phyloP scores from a whole-genome alignment of 2,888 invertebrate genomes.

The Diaprepes abbreviatus region DNA sequence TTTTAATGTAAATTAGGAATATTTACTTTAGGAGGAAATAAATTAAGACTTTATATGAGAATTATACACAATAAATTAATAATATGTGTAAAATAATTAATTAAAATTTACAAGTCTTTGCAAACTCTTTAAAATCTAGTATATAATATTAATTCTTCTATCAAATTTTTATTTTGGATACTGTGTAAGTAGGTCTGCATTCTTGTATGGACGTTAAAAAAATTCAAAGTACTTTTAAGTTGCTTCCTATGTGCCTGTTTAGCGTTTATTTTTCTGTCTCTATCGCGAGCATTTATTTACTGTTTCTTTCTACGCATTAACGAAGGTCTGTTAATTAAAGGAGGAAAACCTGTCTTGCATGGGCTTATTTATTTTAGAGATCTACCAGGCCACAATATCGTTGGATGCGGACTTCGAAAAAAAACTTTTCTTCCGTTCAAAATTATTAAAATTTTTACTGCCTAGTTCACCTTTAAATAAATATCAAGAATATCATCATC shows the following conservation, averaged over 20 bases:
- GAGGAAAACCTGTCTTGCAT: slow-evolving; percentile 59
- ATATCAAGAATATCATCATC: too few species aligned
- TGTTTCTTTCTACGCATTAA: slow-evolving; percentile 58
- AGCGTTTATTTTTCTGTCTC: slow-evolving; percentile 55
- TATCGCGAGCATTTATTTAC: slow-evolving; percentile 50
- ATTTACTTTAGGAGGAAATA: too few species aligned
- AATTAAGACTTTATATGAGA: too few species aligned
- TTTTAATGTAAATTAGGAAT: too few species aligned
- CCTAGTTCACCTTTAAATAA: too few species aligned
- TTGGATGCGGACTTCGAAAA: slow-evolving; percentile 46
- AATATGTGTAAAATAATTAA: too few species aligned
- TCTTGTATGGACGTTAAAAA: slow-evolving; percentile 11
- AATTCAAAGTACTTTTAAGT: slow-evolving; percentile 20
- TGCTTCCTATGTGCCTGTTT: slow-evolving; percentile 54
- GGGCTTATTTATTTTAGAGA: slow-evolving; percentile 60
- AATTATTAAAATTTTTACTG: too few species aligned
- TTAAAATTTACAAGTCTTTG: too few species aligned
- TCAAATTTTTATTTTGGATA: slow-evolving; percentile 1
- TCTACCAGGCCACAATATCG: slow-evolving; percentile 53
- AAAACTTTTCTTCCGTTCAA: slow-evolving; percentile 42
- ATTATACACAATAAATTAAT: too few species aligned
- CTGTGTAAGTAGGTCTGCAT: slow-evolving; percentile 18
- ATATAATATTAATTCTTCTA: neutral
- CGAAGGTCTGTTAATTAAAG: slow-evolving; percentile 63
- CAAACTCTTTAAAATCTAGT: too few species aligned